Base-by-base conservation (phyloP, 1,140 invertebrate genomes). In the Onthophagus taurus region DNA sequence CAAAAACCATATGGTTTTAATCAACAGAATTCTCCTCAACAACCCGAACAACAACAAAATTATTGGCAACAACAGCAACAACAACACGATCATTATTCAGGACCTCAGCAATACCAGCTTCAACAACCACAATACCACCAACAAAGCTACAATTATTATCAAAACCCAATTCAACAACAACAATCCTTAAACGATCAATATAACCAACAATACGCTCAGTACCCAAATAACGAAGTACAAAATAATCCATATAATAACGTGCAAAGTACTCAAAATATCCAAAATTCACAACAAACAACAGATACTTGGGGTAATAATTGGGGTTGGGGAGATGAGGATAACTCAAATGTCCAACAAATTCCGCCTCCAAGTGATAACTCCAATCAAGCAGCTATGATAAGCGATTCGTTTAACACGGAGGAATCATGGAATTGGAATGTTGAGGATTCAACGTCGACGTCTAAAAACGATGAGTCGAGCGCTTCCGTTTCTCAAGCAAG, bases 381-480 rank as follows among this genome's bases (percentile, higher is more conserved):
- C 14, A 47, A 46, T 13, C 23, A n/a, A 29, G 14, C 24, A 0
- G 16, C 14, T 16, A 29, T 20, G 31, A 34, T 65, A 16, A 58
- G 52, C 16, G 66, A 69, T 38, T 61, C 60, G 34, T 69, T 71
- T 44, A 54, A 53, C n/a, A 61, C 59, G 24, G 60, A 65, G 31
- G 59, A 61, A 48, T 58, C 58, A 19, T 72, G 69, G 69, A 63
- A 64, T 48, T 66, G 63, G 63, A 38, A 45, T 13, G 29, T 56
- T 0, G 54, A 58, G 16, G 59, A 63, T 4, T 37, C 38, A 4
- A 49, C 46, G 31, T 21, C 33, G 23, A 37, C 19, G 11, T 26
- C 38, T 4, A 41, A 41, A 11, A n/a, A n/a, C 4, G 38, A 41
- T 7, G 12, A 14, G 17, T 26, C 24, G 6, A 37, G 24, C 13